phyloP scores from a whole-genome alignment of 2,888 invertebrate genomes.

The Idaea straminata region DNA sequence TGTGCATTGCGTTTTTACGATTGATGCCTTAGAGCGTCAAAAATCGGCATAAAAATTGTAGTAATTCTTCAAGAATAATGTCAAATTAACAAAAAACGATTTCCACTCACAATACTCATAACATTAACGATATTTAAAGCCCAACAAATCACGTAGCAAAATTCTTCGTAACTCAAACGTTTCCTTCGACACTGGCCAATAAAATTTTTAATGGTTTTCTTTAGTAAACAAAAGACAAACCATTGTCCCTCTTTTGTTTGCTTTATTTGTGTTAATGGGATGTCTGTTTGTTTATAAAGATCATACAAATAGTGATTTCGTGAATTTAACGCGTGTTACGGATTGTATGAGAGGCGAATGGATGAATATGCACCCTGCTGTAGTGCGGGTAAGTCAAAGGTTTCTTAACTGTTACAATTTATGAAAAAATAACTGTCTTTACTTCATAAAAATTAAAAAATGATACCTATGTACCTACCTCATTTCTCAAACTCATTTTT shows the following conservation, averaged over 20 bases:
- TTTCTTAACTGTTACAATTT: not conserved
- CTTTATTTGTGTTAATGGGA: slow-evolving; percentile 63
- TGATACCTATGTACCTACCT: too few species aligned
- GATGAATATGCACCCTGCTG: slow-evolving; percentile 37
- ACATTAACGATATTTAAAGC: slow-evolving; percentile 34
- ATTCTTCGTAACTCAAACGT: slow-evolving; percentile 59
- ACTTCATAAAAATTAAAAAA: too few species aligned
- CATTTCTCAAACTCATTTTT: too few species aligned
- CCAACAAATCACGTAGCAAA: slow-evolving; percentile 32
- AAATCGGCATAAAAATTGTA: not conserved
- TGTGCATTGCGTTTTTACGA: slow-evolving; percentile 20
- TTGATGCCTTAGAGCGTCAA: slow-evolving; percentile 13
- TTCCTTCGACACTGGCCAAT: slow-evolving; percentile 46
- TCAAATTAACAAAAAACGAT: slow-evolving; percentile 30
- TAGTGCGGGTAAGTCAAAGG: slow-evolving; percentile 13
- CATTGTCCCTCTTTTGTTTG: slow-evolving; percentile 51
- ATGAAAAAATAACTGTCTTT: not conserved
- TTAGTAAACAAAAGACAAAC: slow-evolving; percentile 56
- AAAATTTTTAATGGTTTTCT: slow-evolving; percentile 68
- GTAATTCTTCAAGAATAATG: not conserved
- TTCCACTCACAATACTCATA: slow-evolving; percentile 29
- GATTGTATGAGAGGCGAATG: slow-evolving; percentile 16
- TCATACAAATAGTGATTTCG: slow-evolving; percentile 62
- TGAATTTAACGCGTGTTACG: slow-evolving; percentile 61
- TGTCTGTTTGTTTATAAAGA: slow-evolving; percentile 52